These are phyloP conservation scores for Poecile atricapillus DNA, from an alignment of 2,113 vertebrate species.

Conservation along the genomic window DNA sequence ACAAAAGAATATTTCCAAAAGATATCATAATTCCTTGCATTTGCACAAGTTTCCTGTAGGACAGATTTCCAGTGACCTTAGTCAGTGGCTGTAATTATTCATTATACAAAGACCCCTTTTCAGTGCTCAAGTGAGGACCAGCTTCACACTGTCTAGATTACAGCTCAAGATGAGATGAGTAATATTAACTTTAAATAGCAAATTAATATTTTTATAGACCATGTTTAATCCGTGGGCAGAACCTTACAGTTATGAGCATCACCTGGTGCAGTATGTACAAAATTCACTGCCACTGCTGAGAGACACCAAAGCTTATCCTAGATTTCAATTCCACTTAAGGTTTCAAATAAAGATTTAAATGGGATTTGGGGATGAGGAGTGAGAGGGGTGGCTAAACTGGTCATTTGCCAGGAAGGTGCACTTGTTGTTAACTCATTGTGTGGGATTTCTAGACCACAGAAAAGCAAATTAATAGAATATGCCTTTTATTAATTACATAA, in stretches of 20 bases:
- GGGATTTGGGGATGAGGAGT: not conserved
- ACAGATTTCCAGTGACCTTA: not conserved
- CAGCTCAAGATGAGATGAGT: constrained; percentile 24
- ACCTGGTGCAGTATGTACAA: not conserved
- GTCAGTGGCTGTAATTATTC: not conserved
- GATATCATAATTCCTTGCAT: not conserved
- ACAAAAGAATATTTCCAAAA: constrained; percentile 5
- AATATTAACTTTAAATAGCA: constrained; percentile 51
- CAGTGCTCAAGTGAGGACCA: not conserved
- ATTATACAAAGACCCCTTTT: not conserved
- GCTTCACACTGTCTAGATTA: not conserved
- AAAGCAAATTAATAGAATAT: not conserved
- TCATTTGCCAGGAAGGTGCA: not conserved
- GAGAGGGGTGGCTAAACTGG: not conserved
- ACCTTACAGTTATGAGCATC: not conserved
- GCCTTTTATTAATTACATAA: not conserved
- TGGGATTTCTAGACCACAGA: not conserved
- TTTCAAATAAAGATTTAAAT: constrained; percentile 6
- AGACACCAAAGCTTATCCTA: not conserved
- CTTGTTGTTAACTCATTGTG: not conserved
- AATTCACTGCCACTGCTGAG: not conserved
- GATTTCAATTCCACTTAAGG: constrained; percentile 4
- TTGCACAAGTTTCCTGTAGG: constrained; percentile 5
- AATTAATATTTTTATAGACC: constrained; percentile 40
- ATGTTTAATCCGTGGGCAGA: constrained; percentile 11